Evolutionary conservation across 1,140 invertebrate genomes (phyloP).

Genomic region (Brachionus rubens): DNA sequence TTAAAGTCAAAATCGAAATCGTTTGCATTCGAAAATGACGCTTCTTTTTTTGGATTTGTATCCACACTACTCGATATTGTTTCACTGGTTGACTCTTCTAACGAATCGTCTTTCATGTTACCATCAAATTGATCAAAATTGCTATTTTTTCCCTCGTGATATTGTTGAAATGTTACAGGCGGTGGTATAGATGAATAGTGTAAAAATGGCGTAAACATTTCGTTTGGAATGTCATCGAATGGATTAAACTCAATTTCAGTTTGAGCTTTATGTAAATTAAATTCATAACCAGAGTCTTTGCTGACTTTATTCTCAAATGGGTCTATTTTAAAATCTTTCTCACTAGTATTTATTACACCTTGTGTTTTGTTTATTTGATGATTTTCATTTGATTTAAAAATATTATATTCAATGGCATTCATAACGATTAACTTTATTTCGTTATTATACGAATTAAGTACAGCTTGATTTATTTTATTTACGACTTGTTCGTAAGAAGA

Average conservation of each 20-base stretch:
- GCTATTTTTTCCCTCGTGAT: not conserved
- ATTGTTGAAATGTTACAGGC: not conserved
- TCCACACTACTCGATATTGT: slow-evolving; percentile 14
- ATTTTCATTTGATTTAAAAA: not conserved
- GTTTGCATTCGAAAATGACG: not conserved
- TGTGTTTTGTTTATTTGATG: not conserved
- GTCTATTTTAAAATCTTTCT: not conserved
- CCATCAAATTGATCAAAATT: not conserved
- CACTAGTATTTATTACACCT: not conserved
- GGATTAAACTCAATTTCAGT: slow-evolving; percentile 12
- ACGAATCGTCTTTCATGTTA: not conserved
- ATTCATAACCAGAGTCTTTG: not conserved
- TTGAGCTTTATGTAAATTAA: not conserved
- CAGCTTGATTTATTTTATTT: not conserved
- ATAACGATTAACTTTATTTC: not conserved
- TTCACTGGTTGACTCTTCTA: slow-evolving; percentile 20
- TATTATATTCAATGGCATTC: slow-evolving; percentile 39
- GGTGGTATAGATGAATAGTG: slow-evolving; percentile 28
- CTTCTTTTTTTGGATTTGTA: not conserved
- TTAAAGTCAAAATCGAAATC: slow-evolving; percentile 31
- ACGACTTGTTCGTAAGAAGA: not conserved
- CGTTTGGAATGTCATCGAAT: slow-evolving; percentile 12
- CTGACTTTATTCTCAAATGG: not conserved
- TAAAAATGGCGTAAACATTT: slow-evolving; percentile 35
- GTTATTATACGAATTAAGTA: not conserved